Base-by-base conservation (phyloP, 2,113 vertebrate species). In the Epinephelus cyanopodus region DNA sequence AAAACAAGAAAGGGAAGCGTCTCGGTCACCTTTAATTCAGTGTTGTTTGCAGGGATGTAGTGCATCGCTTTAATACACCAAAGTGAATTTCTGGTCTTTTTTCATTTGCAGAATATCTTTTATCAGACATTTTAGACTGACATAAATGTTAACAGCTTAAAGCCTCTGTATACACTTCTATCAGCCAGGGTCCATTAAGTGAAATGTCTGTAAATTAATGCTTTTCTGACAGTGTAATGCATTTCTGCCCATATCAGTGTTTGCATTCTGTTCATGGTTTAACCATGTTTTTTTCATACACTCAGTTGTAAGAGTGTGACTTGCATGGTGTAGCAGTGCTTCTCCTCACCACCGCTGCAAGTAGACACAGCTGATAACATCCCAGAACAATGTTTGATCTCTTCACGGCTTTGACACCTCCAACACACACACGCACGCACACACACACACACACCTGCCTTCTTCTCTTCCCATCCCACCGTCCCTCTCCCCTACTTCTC, bases 331-430 rank as follows among this genome's bases (percentile, higher is more conserved):
- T 67, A 37, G 54, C 48, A 3, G 25, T 19, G 23, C 42, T 61
- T 69, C 63, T 69, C 81, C 37, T 42, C 25, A 4, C 7, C 33
- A 6, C 63, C 7, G 33, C 54, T 70, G 29, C 76, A 45, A 75
- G 76, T 19, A 74, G 4, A 65, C 37, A 54, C 47, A 56, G 42
- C 69, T 60, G 67, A 82, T 87, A 79, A 81, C 50, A 53, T 81
- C 68, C 66, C 54, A 64, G 45, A 77, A 65, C 69, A 69, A 57
- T 77, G 73, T 89, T 85, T 86, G 66, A 87, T 79, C 89, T 83
- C 33, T 42, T 84, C 66, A 54, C 5, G 27, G 18, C 75, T 75
- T 70, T 79, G 74, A 82, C 74, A 67, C n/a, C 71, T 18, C n/a
- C 37, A 66, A 25, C 69, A 79, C 58, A 52, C 79, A 65, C 64